phyloP scores from a whole-genome alignment of 2,797 vertebrate genomes.

The Fringilla coelebs region DNA sequence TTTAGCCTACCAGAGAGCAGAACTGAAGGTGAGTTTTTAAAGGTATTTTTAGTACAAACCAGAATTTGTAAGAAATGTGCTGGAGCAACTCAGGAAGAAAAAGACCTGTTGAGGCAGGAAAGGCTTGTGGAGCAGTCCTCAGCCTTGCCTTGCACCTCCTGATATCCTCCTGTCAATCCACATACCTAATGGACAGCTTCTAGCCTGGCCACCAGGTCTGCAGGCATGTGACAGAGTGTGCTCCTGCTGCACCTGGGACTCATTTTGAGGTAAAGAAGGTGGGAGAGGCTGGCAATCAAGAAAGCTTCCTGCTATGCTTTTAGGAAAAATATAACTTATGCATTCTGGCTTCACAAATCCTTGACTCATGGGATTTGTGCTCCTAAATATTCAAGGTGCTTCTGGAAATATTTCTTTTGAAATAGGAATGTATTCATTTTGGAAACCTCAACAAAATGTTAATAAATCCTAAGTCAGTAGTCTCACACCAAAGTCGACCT shows the following conservation, averaged over 20 bases:
- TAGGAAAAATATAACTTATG: not conserved
- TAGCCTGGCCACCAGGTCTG: accelerated
- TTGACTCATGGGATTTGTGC: not conserved
- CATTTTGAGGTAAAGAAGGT: not conserved
- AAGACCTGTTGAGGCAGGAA: not conserved
- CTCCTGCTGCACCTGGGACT: not conserved
- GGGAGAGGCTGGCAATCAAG: not conserved
- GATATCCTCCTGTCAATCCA: not conserved
- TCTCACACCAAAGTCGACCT: not conserved
- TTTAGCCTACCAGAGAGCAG: not conserved
- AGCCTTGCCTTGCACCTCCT: not conserved
- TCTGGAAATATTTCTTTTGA: not conserved
- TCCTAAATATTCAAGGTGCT: conserved; percentile 10
- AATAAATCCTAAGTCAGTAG: not conserved
- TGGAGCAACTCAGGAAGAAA: not conserved
- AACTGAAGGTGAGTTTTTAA: not conserved
- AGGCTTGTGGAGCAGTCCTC: not conserved
- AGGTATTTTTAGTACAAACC: not conserved
- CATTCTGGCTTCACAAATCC: not conserved
- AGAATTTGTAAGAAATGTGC: not conserved
- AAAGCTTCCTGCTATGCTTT: not conserved
- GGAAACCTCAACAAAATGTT: not conserved
- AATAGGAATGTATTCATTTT: not conserved
- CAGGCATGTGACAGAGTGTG: accelerated
- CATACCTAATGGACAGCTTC: not conserved